Conservation (phyloP, 1,140 invertebrate species). For the Alviniconcha marisindica region DNA sequence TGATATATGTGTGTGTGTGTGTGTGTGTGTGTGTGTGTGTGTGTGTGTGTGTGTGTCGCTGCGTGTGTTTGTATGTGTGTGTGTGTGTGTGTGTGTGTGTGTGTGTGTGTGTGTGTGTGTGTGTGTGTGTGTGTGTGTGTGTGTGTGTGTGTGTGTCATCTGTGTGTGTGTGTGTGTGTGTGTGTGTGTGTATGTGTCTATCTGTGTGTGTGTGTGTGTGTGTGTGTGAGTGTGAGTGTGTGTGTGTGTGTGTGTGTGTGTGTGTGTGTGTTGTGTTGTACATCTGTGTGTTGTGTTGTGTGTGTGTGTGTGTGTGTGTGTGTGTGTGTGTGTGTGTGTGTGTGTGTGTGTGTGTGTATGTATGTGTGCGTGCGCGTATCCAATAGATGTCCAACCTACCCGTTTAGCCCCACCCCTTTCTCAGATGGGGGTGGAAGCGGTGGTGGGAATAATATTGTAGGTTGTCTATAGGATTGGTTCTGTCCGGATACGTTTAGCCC, state of each 20-base stretch:
- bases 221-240: background rate
- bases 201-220: background rate
- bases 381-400: no score
- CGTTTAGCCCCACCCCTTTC: no score
- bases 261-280: no score
- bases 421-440: no score
- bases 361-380: no score
- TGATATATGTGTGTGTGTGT: no score
- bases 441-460: no score
- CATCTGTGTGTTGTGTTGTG: no score
- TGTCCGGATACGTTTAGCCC: no score
- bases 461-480: no score
- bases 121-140: background rate
- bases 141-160: no score
- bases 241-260: background rate
- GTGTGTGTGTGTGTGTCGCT: background rate
- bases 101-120: background rate
- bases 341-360: background rate
- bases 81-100: slow-evolving; percentile 15
- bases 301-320: slow-evolving; percentile 24
- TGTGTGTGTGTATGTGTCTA: background rate
- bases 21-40: background rate
- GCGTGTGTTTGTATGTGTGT: background rate
- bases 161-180: background rate
- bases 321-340: slow-evolving; percentile 8